These are phyloP conservation scores for Athripsodes cinereus DNA, from an alignment of 2,888 invertebrate genomes.

Conservation along the genomic window DNA sequence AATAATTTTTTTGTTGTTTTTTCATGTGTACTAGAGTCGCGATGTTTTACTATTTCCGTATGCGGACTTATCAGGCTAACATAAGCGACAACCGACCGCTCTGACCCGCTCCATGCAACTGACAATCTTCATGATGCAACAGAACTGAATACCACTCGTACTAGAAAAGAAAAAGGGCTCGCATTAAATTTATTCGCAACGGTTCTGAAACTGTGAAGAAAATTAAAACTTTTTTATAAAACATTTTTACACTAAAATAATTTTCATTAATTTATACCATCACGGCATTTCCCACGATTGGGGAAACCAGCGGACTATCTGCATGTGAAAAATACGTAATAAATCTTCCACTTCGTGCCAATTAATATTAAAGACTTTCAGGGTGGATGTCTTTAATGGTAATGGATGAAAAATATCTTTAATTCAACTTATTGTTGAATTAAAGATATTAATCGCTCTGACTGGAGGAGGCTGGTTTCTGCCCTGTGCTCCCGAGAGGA, in stretches of 20 bases:
- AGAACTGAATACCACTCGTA: conserved; percentile 12
- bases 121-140: conserved; percentile 20
- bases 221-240: neutral
- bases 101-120: neutral
- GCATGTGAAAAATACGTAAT: too few relatives aligned
- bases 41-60: too few relatives aligned
- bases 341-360: too few relatives aligned
- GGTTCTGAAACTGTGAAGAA: conserved; percentile 9
- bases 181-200: conserved; percentile 11
- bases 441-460: too few relatives aligned
- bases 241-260: neutral
- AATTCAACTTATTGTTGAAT: too few relatives aligned
- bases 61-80: neutral
- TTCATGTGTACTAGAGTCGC: neutral
- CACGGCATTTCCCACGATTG: too few relatives aligned
- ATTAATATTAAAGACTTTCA: too few relatives aligned
- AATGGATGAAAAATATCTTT: too few relatives aligned
- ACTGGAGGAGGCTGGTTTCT: too few relatives aligned
- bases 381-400: too few relatives aligned
- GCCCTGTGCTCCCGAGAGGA: too few relatives aligned
- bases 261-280: neutral
- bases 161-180: conserved; percentile 12
- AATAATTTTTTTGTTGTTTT: neutral
- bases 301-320: too few relatives aligned
- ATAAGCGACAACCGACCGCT: neutral